Conservation (phyloP, 2,113 vertebrate species). For the Pavo muticus region DNA sequence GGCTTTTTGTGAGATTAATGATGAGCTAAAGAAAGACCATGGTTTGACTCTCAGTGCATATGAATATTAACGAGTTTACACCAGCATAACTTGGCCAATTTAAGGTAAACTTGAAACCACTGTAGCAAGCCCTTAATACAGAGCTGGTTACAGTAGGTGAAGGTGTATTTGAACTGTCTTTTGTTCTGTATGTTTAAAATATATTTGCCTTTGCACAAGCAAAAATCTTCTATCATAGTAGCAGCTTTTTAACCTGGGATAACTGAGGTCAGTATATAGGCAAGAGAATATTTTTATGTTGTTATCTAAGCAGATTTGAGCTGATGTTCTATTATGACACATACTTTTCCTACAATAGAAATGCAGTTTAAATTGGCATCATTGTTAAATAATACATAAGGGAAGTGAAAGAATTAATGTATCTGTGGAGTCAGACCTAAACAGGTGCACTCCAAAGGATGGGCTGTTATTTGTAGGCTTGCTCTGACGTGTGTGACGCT, state of each 20-base stretch:
- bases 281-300: background rate
- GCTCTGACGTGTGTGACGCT: background rate
- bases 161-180: background rate
- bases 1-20: background rate
- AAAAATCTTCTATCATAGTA: background rate
- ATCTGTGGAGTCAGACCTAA: background rate
- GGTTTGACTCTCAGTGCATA: background rate
- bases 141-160: background rate
- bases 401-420: background rate
- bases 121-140: rapidly evolving
- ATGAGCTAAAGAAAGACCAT: background rate
- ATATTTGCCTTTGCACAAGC: background rate
- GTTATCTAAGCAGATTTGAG: background rate
- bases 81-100: background rate
- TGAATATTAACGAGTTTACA: background rate
- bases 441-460: background rate
- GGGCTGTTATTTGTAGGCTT: background rate
- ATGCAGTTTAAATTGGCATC: background rate
- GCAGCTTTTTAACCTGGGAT: background rate
- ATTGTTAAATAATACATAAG: background rate
- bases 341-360: background rate
- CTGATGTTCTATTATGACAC: rapidly evolving
- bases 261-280: background rate
- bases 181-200: background rate
- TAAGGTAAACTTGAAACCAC: background rate